Evolutionary conservation across 2,888 invertebrate species (phyloP).

Genomic region (Sipha maydis): DNA sequence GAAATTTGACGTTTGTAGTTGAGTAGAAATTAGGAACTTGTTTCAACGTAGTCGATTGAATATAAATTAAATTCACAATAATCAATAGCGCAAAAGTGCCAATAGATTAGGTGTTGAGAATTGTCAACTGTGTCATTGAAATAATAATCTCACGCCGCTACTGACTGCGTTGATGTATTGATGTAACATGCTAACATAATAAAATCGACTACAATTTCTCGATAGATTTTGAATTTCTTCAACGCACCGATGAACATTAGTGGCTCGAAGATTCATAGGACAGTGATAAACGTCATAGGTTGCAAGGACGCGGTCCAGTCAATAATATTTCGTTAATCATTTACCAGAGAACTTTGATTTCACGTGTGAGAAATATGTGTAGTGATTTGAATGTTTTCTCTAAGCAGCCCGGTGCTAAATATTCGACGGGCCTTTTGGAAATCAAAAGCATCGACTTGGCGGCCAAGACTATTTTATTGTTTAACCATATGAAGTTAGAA

Average conservation of each 20-base stretch:
- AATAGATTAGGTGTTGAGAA: too few relatives aligned
- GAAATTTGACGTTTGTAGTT: too few relatives aligned
- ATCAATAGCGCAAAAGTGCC: too few relatives aligned
- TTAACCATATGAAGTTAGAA: constrained; percentile 28
- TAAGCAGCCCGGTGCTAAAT: constrained; percentile 30
- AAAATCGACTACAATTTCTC: background rate
- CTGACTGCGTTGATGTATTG: background rate
- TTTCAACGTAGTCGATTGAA: too few relatives aligned
- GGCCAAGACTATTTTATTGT: background rate
- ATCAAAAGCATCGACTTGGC: constrained; percentile 18
- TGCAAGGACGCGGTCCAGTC: constrained; percentile 23
- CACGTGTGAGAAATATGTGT: background rate
- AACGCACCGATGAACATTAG: constrained; percentile 47
- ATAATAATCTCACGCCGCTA: background rate
- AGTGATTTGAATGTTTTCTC: background rate
- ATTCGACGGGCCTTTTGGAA: constrained; percentile 47
- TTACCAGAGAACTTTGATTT: background rate
- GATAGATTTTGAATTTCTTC: constrained; percentile 49
- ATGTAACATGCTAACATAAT: background rate
- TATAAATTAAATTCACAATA: too few relatives aligned
- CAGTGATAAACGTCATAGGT: background rate
- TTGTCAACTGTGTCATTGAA: too few relatives aligned
- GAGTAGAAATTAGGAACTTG: too few relatives aligned
- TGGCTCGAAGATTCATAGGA: background rate
- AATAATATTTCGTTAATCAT: constrained; percentile 30